These are phyloP conservation scores for Hetaerina americana DNA, from an alignment of 1,140 invertebrate genomes.

Conservation along the genomic window DNA sequence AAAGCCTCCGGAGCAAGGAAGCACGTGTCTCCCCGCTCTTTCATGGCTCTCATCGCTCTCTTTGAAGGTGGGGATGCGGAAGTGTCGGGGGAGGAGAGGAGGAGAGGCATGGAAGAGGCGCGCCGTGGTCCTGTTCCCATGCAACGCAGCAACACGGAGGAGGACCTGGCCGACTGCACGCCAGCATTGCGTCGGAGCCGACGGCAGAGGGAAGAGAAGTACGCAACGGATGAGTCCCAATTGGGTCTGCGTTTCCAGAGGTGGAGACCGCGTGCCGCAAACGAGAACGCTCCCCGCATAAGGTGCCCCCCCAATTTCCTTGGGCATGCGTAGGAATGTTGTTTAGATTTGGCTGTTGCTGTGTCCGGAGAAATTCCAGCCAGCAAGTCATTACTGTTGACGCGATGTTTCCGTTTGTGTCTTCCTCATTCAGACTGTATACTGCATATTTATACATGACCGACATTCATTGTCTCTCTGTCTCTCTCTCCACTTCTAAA, in stretches of 20 bases:
- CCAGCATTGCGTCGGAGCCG: slow-evolving; percentile 42
- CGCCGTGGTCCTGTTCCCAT: neutral
- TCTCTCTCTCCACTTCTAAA: too few relatives aligned
- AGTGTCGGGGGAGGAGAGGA: neutral
- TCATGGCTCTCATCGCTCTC: neutral
- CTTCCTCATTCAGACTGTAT: too few relatives aligned
- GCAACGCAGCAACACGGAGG: slow-evolving; percentile 12
- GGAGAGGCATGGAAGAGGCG: neutral
- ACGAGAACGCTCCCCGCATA: neutral
- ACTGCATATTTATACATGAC: too few relatives aligned
- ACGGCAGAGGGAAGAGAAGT: slow-evolving; percentile 54
- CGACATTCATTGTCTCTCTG: too few relatives aligned
- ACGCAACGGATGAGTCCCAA: slow-evolving; percentile 57
- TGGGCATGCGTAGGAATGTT: neutral
- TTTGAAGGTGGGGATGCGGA: neutral
- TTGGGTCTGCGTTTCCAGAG: slow-evolving; percentile 57
- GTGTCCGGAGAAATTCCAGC: too few relatives aligned
- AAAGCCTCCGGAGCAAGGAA: neutral
- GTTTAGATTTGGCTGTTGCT: neutral
- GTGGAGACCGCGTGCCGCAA: slow-evolving; percentile 32
- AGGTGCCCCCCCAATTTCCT: neutral
- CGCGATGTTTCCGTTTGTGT: too few relatives aligned
- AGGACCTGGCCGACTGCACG: slow-evolving; percentile 31
- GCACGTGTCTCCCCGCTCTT: neutral
- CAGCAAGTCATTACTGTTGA: too few relatives aligned